A percentile compares a stretch with the other conserved stretches of the same genome.
phyloP scores from a whole-genome alignment of 1,140 invertebrate genomes.

The Bursaphelenchus mucronatus region DNA sequence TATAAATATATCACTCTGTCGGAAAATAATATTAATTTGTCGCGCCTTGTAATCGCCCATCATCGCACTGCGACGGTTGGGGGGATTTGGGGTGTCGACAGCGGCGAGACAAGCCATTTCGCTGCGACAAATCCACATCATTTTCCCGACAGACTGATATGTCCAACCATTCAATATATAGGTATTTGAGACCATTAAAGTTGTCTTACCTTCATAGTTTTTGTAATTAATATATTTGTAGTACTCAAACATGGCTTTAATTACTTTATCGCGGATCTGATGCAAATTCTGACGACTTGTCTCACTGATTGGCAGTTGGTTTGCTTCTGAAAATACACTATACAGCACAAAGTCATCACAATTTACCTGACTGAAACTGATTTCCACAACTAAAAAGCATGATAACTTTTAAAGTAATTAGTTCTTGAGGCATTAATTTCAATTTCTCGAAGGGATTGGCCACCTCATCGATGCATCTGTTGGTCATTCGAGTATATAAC shows the following conservation, averaged over 20 bases:
- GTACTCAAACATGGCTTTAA: slow-evolving; percentile 41
- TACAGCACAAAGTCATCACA: background rate
- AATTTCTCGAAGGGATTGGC: slow-evolving; percentile 34
- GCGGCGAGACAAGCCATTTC: too few species aligned
- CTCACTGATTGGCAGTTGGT: slow-evolving; percentile 23
- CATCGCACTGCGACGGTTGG: too few species aligned
- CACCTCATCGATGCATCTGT: slow-evolving; percentile 49
- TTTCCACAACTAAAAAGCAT: slow-evolving; percentile 46
- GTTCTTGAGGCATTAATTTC: slow-evolving; percentile 39
- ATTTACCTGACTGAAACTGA: slow-evolving; percentile 28
- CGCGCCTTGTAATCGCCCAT: too few species aligned
- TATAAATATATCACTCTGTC: too few species aligned
- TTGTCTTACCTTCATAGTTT: slow-evolving; percentile 37
- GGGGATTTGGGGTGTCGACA: too few species aligned
- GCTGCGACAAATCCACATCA: too few species aligned
- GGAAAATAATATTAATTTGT: too few species aligned
- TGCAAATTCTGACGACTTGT: slow-evolving; percentile 21
- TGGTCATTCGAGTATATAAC: slow-evolving; percentile 46
- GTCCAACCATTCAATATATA: too few species aligned
- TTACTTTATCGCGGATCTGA: slow-evolving; percentile 35
- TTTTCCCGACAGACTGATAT: too few species aligned
- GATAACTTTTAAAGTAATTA: slow-evolving; percentile 41
- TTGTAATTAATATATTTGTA: slow-evolving; percentile 37
- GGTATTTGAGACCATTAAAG: background rate
- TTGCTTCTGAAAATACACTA: slow-evolving; percentile 26